Base-by-base conservation (phyloP, 2,797 vertebrate genomes). In the Helicolenus hilgendorfi region DNA sequence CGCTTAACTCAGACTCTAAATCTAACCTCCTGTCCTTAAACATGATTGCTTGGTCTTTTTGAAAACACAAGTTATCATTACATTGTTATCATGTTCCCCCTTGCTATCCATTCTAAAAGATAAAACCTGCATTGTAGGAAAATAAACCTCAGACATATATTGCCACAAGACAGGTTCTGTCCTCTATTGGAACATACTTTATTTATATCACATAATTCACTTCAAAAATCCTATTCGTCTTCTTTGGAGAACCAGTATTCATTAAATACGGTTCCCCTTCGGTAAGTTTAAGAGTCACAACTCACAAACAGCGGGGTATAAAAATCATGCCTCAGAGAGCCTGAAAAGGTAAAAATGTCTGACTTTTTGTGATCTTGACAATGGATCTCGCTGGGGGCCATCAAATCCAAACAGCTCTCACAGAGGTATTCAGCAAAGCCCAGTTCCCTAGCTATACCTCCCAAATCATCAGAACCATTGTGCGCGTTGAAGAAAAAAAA, bases 291-390 rank as follows among this genome's bases (percentile, higher is more conserved):
- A 67, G 60, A 91, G 84, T 89, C 80, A 71, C 86, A 92, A 90
- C 88, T 88, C 67, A 79, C 78, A 91, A 89, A 93, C 72, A 89
- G 87, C 26, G 38, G 67, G 83, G 77, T 72, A 87, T 89, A 91
- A 92, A 20, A 89, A 87, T 70, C 86, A 87, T 59, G 73, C 84
- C 84, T 86, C 75, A 79, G 64, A 89, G 85, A 92, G 77, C 83
- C 85, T 38, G 45, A 77, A 81, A 68, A 89, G 69, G 86, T 73
- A 87, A 79, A 67, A 83, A 79, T 64, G 83, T 87, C 90, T 82
- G 77, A 90, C 85, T 84, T 92, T 89, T 82, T 91, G 87, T 91
- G 87, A 91, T 88, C 87, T 83, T 79, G 76, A 92, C 78, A 92
- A 92, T 83, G 73, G 76, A 86, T 82, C 76, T 87, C 38, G 74